phyloP scores from a whole-genome alignment of 2,888 invertebrate species.

The Nematopogon swammerdamellus region DNA sequence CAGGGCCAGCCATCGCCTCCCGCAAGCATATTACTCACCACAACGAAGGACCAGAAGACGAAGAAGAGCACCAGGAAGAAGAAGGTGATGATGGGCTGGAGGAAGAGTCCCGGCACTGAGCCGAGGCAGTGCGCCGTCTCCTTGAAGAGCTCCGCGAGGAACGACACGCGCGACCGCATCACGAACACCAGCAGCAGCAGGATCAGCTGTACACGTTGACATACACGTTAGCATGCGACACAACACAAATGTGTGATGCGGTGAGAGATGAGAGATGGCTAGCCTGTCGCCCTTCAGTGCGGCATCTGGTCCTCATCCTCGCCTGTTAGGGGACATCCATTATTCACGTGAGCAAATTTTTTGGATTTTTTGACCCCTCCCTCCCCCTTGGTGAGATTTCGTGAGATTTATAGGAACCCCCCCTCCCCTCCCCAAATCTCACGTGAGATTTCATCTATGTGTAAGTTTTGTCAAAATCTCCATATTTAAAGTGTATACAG shows the following conservation, averaged over 20 bases:
- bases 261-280: no score
- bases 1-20: no score
- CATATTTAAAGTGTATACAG: no score
- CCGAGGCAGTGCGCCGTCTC: constrained; percentile 88
- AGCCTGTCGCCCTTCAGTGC: no score
- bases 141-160: constrained; percentile 80
- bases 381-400: no score
- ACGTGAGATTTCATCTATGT: no score
- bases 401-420: no score
- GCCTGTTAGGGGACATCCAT: not conserved
- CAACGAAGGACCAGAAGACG: constrained; percentile 81
- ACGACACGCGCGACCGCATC: constrained; percentile 76
- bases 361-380: no score
- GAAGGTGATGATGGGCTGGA: constrained; percentile 84
- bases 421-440: no score
- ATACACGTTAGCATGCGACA: constrained; percentile 4
- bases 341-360: not conserved
- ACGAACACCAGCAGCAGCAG: constrained; percentile 70
- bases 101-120: constrained; percentile 77
- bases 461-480: no score
- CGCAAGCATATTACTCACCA: constrained; percentile 61
- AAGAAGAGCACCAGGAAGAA: constrained; percentile 74
- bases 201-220: constrained; percentile 56
- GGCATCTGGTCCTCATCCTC: no score
- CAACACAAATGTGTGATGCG: constrained; percentile 4